Base-by-base conservation (phyloP, 2,888 invertebrate genomes). In the Parnassius smintheus region DNA sequence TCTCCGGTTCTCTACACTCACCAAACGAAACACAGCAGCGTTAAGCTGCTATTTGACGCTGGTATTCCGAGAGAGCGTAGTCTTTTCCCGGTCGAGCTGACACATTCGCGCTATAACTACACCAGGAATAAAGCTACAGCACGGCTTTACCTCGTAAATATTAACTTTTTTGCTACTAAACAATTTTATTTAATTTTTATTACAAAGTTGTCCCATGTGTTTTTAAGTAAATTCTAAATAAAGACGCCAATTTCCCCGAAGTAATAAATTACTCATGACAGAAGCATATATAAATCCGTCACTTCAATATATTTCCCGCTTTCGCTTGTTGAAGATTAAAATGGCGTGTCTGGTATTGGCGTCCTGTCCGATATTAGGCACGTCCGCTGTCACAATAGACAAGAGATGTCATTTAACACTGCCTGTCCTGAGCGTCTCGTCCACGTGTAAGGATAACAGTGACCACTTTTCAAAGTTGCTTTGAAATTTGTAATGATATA, bases 401-500 rank as follows among this genome's bases (percentile, higher is more conserved):
- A 55, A 48, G 44, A 35, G 55, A 59, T 70, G 79, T 82, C 75
- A 81, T 83, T 85, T 83, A 78, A 75, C 78, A 72, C 72, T 74
- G 78, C 76, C 81, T 77, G 81, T 76, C 77, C 76, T 68, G 68
- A 73, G 72, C 76, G 75, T 75, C 75, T 74, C 68, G 77, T 71
- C 77, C 79, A 78, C 58, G 48, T 81, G 76, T 73, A 74, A 74
- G 73, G 74, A 75, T 72, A 74, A 75, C 73, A 70, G 70, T 77
- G 77, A 80, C 81, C 80, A 80, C 78, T 71, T 72, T 68, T 75
- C 64, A 3, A 9, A 65, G 60, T 64, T 69, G 70, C 68, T 18
- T 63, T 55, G 53, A 51, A 61, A 62, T 59, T 41, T 13, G 22
- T 53, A 61, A 56, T 42, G 12, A 22, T 50, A 7, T 50, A 18